phyloP scores from a whole-genome alignment of 2,797 vertebrate genomes.

The Xerus rutilus region DNA sequence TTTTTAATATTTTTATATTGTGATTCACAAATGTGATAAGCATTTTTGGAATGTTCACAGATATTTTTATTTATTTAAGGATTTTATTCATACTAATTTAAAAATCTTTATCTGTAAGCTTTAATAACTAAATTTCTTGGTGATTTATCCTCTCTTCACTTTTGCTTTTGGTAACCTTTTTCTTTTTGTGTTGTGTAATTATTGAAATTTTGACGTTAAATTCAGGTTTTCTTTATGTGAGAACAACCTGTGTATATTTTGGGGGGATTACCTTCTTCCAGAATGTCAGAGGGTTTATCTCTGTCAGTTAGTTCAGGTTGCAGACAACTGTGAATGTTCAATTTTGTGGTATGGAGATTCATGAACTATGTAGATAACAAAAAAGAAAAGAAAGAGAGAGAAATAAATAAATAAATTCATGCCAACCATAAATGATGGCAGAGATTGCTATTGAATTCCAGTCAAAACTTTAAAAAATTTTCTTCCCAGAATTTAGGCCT shows the following conservation, averaged over 20 bases:
- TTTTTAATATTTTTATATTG: neutral
- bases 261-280: constrained; percentile 1
- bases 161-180: constrained; percentile 1
- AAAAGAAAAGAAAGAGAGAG: too few species aligned
- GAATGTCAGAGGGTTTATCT: neutral
- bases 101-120: neutral
- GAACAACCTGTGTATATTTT: neutral
- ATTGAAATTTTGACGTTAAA: constrained; percentile 23
- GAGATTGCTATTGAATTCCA: neutral
- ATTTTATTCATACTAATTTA: constrained; percentile 29
- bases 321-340: constrained; percentile 18
- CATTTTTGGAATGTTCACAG: constrained; percentile 34
- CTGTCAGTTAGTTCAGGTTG: neutral
- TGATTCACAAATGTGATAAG: constrained; percentile 7
- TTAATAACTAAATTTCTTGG: constrained; percentile 4
- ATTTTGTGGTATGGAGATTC: constrained; percentile 24
- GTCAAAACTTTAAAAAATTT: neutral
- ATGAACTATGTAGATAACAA: neutral
- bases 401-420: too few species aligned
- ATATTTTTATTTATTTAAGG: constrained; percentile 49
- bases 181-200: neutral
- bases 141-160: neutral
- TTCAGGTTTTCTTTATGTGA: constrained; percentile 35
- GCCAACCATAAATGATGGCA: neutral
- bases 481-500: neutral